Base-by-base conservation (phyloP, 2,888 invertebrate species). In the Merodon equestris region DNA sequence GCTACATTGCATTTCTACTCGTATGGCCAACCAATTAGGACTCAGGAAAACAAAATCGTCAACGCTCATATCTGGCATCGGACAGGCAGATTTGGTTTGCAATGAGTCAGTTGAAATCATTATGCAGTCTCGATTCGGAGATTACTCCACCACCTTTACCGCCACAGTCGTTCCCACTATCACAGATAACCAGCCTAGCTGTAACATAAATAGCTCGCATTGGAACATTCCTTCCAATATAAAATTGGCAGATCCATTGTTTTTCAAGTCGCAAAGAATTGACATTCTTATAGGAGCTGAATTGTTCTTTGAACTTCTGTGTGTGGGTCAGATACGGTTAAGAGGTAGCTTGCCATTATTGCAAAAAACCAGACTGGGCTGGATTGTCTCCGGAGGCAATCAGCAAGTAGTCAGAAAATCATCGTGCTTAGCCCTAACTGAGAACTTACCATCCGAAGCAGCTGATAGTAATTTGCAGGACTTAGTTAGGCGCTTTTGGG, bases 361-460 rank as follows among this genome's bases (percentile, higher is more conserved):
- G 9, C 77, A 83, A 73, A 82, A 79, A 64, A 82, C 70, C 5
- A 17, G 63, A n/a, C 42, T 83, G 9, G 81, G 81, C 9, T 83
- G 82, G 82, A 53, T 83, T 9, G 67, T 81, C 9, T 68, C 76
- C 48, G 82, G 72, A 10, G 58, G 64, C 18, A 42, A 40, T 40
- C 10, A 10, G n/a, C 40, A 40, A n/a, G 27, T 27, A 4, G 27
- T 27, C 27, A 27, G 7, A 27, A 40, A 9, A n/a, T 40, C 40
- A 9, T 40, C 40, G n/a, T 3, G 2, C 9, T 2, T 4, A 27
- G 34, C 45, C 18, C 57, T 40, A n/a, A 40, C 40, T n/a, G 40
- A 7, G 9, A n/a, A 3, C 9, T n/a, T n/a, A n/a, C n/a, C n/a
- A n/a, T n/a, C n/a, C n/a, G n/a, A n/a, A n/a, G n/a, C n/a, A n/a